phyloP scores from a whole-genome alignment of 2,888 invertebrate species.

The Diloba caeruleocephala region DNA sequence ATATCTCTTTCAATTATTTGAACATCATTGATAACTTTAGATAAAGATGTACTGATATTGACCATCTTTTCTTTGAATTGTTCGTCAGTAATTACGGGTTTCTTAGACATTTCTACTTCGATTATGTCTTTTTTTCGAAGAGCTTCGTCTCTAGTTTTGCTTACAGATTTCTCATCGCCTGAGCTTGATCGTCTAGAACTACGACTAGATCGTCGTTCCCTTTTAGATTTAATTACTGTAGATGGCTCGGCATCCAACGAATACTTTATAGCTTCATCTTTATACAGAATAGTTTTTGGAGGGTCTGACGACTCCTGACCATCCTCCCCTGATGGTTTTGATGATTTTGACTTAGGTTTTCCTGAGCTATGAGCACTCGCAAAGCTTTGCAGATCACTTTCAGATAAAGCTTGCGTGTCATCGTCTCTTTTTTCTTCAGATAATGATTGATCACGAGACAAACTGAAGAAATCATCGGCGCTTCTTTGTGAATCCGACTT shows the following conservation, averaged over 20 bases:
- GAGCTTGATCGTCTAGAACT: slow-evolving; percentile 81
- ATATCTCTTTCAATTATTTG: slow-evolving; percentile 91
- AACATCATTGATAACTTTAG: slow-evolving; percentile 88
- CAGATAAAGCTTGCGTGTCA: slow-evolving; percentile 88
- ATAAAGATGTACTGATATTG: slow-evolving; percentile 66
- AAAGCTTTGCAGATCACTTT: slow-evolving; percentile 88
- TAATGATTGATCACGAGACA: slow-evolving; percentile 90
- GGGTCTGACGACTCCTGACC: slow-evolving; percentile 73
- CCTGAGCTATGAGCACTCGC: slow-evolving; percentile 91
- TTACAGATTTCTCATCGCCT: slow-evolving; percentile 84
- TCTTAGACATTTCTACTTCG: slow-evolving; percentile 39
- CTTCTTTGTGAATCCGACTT: slow-evolving; percentile 91
- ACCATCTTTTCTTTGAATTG: slow-evolving; percentile 68
- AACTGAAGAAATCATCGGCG: slow-evolving; percentile 91
- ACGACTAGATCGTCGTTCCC: slow-evolving; percentile 80
- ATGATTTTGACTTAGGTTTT: slow-evolving; percentile 77
- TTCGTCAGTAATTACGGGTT: slow-evolving; percentile 58
- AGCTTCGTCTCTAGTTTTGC: slow-evolving; percentile 73
- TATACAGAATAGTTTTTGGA: slow-evolving; percentile 68
- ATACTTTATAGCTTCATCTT: slow-evolving; percentile 69
- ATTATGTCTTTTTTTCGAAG: slow-evolving; percentile 44
- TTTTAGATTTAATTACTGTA: slow-evolving; percentile 62
- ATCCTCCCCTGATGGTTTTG: slow-evolving; percentile 72
- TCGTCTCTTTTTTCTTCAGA: slow-evolving; percentile 90
- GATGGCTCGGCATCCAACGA: slow-evolving; percentile 48